Evolutionary conservation across 2,888 invertebrate genomes (phyloP).

Genomic region (Chloromyia formosa): DNA sequence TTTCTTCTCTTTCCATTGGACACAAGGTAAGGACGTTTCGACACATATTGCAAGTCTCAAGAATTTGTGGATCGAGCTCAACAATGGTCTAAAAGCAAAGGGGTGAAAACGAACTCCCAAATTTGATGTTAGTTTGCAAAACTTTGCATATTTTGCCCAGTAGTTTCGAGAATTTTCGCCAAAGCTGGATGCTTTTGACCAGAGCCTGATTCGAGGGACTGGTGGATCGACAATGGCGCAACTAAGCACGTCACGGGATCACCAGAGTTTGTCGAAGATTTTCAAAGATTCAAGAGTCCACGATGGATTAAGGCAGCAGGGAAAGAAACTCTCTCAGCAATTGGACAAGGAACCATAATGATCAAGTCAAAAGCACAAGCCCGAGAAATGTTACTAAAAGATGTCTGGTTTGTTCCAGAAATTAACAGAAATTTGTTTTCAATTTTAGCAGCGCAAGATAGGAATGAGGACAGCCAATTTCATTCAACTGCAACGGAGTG

Average conservation of each 20-base stretch:
- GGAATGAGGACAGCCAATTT: constrained; percentile 19
- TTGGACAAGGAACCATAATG: neutral
- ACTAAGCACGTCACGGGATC: neutral
- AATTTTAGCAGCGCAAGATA: constrained; percentile 52
- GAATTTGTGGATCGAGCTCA: neutral
- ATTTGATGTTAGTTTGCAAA: no score
- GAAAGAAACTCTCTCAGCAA: constrained; percentile 48
- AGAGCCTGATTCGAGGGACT: constrained; percentile 26
- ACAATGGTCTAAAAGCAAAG: neutral
- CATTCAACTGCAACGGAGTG: constrained; percentile 49
- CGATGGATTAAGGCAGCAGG: constrained; percentile 36
- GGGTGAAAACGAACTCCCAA: no score
- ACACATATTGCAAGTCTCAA: neutral
- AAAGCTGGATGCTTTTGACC: neutral
- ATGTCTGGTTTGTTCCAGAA: constrained; percentile 54
- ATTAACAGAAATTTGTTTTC: constrained; percentile 53
- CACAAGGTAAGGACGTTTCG: neutral
- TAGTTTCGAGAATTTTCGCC: neutral
- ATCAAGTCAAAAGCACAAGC: neutral
- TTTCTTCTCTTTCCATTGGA: neutral
- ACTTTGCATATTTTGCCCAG: no score
- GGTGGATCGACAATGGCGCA: neutral
- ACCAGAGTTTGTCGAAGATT: neutral
- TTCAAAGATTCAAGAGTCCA: constrained; percentile 5
- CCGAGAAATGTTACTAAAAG: constrained; percentile 46